Evolutionary conservation across 2,888 invertebrate species (phyloP), one percentile per base, ranked within the genome.

Genomic region (Strigamia transsilvanica): DNA sequence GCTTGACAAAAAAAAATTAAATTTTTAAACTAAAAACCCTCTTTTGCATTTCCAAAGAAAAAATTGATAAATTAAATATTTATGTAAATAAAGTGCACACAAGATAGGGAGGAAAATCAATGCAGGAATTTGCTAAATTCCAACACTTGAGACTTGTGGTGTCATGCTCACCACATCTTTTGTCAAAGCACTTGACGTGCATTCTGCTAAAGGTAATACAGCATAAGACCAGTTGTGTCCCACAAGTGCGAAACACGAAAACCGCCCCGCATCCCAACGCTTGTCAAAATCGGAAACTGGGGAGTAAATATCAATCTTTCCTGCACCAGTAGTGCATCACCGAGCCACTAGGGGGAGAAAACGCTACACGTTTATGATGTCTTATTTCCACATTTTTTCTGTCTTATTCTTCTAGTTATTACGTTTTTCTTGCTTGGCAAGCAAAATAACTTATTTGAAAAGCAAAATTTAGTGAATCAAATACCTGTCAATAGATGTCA

Each of bases 191-290:
- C 56, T 56, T 18, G 56, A 56, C 56, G 56, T 56, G 18, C 0
- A 56, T 56, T 18, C 18, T 18, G 18, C 6, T 56, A 56, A 56
- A 56, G 56, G 56, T 56, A 56, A 56, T 56, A n/a, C n/a, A 56
- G 56, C n/a, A n/a, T 15, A 56, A 56, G 18, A 56, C 56, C 56
- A 18, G 56, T 56, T n/a, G 56, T 18, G 56, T 56, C 56, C 56
- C 56, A 6, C 56, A 21, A 56, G 56, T 56, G 56, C n/a, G 56
- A 56, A 56, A 56, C n/a, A 56, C 56, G 56, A 56, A 56, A 56
- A 56, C 56, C 56, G 56, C 56, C 56, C 56, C 0, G 21, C 18
- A 56, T 21, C 56, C 56, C 18, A 56, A 56, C 56, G 18, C 18
- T 56, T 56, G 56, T 18, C 56, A 56, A 18, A 18, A 56, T 56